Evolutionary conservation across 2,888 invertebrate genomes (phyloP).

Genomic region (Ashinkailepas kermadecensis): DNA sequence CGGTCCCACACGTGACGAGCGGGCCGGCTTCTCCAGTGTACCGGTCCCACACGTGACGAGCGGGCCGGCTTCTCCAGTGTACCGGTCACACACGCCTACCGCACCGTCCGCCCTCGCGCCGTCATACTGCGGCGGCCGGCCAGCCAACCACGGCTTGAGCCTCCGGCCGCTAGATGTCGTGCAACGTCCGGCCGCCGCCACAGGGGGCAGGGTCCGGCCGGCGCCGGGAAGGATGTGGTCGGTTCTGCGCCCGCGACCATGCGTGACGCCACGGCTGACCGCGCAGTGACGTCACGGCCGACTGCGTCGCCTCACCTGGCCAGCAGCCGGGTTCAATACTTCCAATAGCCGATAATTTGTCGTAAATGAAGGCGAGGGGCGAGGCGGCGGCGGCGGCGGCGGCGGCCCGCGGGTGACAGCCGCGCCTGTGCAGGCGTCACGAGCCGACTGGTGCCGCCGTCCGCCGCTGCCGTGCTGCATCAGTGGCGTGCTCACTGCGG

Average conservation of each 20-base stretch:
- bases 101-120: neutral
- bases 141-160: neutral
- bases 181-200: neutral
- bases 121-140: neutral
- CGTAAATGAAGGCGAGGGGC: conserved; percentile 1
- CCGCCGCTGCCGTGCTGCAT: too few species aligned
- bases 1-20: neutral
- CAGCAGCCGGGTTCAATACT: neutral
- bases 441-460: too few species aligned
- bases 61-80: neutral
- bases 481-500: too few species aligned
- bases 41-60: neutral
- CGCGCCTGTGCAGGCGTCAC: too few species aligned
- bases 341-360: conserved; percentile 19
- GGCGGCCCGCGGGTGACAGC: neutral
- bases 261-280: neutral
- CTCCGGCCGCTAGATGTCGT: neutral
- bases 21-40: neutral
- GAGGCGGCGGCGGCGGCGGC: neutral
- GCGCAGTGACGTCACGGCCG: neutral
- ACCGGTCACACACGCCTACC: too few species aligned
- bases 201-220: neutral
- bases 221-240: conserved; percentile 9
- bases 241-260: neutral
- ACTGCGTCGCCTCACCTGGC: neutral